Percentiles rank a stretch among this genome's conserved stretches.
Conservation (phyloP, 2,888 invertebrate genomes). For the Leptura quadrifasciata region DNA sequence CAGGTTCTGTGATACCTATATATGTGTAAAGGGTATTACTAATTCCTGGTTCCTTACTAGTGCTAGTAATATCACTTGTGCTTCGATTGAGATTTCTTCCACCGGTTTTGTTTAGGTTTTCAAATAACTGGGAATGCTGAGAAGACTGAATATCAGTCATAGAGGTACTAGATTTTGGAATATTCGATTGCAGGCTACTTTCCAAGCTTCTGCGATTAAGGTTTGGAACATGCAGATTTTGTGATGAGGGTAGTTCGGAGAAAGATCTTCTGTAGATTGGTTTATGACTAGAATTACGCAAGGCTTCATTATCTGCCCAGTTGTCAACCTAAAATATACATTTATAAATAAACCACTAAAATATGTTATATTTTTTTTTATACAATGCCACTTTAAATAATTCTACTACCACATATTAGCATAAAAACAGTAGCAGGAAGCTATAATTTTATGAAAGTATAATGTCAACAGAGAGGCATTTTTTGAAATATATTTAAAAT, state of each 20-base stretch:
- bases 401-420: background rate
- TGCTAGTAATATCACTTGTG: slow-evolving; percentile 65
- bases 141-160: slow-evolving; percentile 72
- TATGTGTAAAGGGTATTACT: slow-evolving; percentile 70
- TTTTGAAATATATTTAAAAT: too few relatives aligned
- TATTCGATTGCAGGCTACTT: slow-evolving; percentile 65
- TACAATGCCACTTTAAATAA: background rate
- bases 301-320: slow-evolving; percentile 73
- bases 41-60: slow-evolving; percentile 57
- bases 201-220: slow-evolving; percentile 71
- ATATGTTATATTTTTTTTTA: too few relatives aligned
- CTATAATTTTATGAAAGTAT: too few relatives aligned
- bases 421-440: too few relatives aligned
- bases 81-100: slow-evolving; percentile 67
- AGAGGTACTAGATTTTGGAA: slow-evolving; percentile 72
- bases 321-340: slow-evolving; percentile 70
- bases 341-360: too few relatives aligned
- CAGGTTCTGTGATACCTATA: slow-evolving; percentile 71
- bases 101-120: slow-evolving; percentile 57
- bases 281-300: slow-evolving; percentile 69
- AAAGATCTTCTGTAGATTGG: slow-evolving; percentile 74
- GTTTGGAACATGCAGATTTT: slow-evolving; percentile 66
- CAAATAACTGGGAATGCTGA: slow-evolving; percentile 59
- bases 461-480: too few relatives aligned
- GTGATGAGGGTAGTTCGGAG: slow-evolving; percentile 72